Evolutionary conservation across 53 echinoderm and acorn worm species (phyloP).

Genomic region (Echinometra lucunter): DNA sequence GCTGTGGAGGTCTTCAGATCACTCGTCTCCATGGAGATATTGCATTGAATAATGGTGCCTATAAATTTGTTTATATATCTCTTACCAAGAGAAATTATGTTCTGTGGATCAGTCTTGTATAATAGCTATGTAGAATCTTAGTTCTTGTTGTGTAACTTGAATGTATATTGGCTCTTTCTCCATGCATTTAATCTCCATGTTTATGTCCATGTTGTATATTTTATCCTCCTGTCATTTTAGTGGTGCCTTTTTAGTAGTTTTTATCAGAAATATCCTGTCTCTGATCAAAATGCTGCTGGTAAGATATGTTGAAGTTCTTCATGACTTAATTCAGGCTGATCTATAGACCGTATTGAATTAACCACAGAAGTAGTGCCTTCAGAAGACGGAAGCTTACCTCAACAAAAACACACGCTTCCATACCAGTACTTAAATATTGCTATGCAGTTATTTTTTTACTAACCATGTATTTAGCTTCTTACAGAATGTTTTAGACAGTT

Average conservation of each 20-base stretch:
- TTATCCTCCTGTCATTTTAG: not conserved
- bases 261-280: not conserved
- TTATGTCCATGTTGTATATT: constrained; percentile 38
- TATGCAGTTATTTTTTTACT: constrained; percentile 25
- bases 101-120: constrained; percentile 19
- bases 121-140: constrained; percentile 48
- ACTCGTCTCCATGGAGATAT: not conserved
- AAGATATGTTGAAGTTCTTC: not conserved
- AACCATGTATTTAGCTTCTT: not conserved
- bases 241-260: constrained; percentile 22
- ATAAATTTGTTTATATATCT: constrained; percentile 6
- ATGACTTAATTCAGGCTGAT: not conserved
- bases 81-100: constrained; percentile 9
- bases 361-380: not conserved
- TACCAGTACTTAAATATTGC: constrained; percentile 31
- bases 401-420: not conserved
- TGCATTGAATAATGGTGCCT: constrained; percentile 24
- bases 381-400: not conserved
- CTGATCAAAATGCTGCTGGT: constrained; percentile 15
- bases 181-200: constrained; percentile 34
- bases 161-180: constrained; percentile 58
- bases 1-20: not conserved
- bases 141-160: constrained; percentile 36
- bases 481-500: not conserved
- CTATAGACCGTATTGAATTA: not conserved